Evolutionary conservation across 2,797 vertebrate species (phyloP).

Genomic region (Etheostoma perlongum): DNA sequence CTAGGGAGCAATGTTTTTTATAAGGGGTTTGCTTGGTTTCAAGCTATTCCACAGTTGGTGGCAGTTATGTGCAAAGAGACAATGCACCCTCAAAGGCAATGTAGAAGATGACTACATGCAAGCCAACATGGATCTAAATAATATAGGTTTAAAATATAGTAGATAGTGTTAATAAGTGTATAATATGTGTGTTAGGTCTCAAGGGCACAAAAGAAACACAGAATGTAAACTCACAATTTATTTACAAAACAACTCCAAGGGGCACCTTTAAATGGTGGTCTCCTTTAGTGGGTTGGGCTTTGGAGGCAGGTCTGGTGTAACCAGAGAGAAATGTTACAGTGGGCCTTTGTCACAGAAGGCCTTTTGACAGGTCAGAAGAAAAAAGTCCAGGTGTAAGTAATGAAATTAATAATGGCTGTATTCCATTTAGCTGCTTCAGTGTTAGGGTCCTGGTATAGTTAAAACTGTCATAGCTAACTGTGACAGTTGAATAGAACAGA

Average conservation of each 20-base stretch:
- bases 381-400: neutral
- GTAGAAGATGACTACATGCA: too few species aligned
- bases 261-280: neutral
- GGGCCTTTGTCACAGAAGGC: neutral
- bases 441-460: neutral
- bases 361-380: neutral
- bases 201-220: neutral
- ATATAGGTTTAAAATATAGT: too few species aligned
- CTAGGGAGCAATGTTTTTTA: too few species aligned
- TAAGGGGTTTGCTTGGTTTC: neutral
- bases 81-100: neutral
- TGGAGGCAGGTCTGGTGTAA: neutral
- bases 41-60: neutral
- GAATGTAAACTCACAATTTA: neutral
- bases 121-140: neutral
- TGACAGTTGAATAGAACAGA: neutral
- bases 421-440: slow-evolving; percentile 7
- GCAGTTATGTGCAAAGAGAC: too few species aligned
- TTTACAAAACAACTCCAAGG: neutral
- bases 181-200: neutral
- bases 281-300: neutral
- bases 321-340: neutral
- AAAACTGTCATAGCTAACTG: neutral
- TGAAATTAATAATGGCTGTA: neutral
- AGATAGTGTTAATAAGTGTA: too few species aligned